Percentiles rank a stretch among this genome's conserved stretches.
Evolutionary conservation across 2,113 vertebrate species (phyloP).

Genomic region (Tragelaphus buxtoni): DNA sequence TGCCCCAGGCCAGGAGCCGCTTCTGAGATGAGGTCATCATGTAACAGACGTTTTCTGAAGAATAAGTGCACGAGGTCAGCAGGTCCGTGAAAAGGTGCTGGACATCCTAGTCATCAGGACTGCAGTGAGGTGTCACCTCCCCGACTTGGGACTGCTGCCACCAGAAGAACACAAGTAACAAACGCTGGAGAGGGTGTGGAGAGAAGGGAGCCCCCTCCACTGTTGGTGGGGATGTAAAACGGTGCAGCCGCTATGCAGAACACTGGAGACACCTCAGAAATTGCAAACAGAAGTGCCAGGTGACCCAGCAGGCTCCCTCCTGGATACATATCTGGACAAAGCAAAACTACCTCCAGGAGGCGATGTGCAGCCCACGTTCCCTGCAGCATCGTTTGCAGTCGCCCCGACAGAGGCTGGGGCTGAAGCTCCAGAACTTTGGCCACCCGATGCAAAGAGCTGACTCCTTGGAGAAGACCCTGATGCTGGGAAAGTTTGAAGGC

Average conservation of each 20-base stretch:
- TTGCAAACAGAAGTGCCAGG: neutral
- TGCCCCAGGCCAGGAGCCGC: neutral
- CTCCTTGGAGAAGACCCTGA: neutral
- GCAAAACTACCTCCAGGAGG: neutral
- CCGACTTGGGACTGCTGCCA: fast-evolving
- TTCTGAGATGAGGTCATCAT: neutral
- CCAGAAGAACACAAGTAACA: fast-evolving
- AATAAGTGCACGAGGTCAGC: fast-evolving
- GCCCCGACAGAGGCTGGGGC: neutral
- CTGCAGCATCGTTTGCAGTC: neutral
- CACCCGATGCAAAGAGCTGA: neutral
- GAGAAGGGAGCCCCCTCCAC: neutral
- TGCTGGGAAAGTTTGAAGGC: neutral
- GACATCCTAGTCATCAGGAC: fast-evolving
- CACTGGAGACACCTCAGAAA: neutral
- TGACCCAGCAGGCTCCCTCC: neutral
- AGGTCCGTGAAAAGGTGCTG: too few species aligned
- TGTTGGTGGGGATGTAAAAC: fast-evolving
- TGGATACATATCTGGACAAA: neutral
- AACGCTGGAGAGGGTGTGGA: fast-evolving
- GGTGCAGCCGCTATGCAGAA: neutral
- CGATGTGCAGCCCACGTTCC: fast-evolving
- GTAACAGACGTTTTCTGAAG: fast-evolving
- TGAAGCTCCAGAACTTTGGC: neutral
- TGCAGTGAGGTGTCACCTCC: fast-evolving